These are phyloP conservation scores for Anoplius nigerrimus DNA, from an alignment of 2,888 invertebrate genomes.

Conservation along the genomic window DNA sequence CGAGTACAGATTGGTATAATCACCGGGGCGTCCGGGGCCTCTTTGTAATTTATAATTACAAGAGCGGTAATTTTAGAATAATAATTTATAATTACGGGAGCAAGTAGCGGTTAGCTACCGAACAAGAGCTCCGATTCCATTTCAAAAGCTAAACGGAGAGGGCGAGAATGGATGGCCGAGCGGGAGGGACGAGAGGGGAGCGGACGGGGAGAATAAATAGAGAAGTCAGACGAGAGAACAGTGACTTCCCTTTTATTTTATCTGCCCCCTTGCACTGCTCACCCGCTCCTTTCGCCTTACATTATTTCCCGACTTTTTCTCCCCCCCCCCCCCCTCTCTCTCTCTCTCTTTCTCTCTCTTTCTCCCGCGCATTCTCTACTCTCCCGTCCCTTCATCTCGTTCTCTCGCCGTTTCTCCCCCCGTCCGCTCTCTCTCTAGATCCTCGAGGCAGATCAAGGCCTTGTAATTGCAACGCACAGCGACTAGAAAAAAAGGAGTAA, in stretches of 20 bases:
- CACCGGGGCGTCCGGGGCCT: conserved; percentile 50
- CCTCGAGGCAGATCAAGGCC: conserved; percentile 1
- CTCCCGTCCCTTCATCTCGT: conserved; percentile 13
- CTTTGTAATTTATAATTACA: conserved; percentile 66
- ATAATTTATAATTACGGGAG: conserved; percentile 66
- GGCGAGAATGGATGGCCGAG: not conserved
- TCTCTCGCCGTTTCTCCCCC: not conserved
- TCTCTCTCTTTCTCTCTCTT: not conserved
- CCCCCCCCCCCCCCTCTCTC: conserved; percentile 21
- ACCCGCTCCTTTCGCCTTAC: too few species aligned
- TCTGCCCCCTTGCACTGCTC: not conserved
- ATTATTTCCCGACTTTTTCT: too few species aligned
- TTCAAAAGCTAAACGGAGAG: conserved; percentile 28
- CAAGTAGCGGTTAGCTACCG: conserved; percentile 61
- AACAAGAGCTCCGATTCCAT: conserved; percentile 51
- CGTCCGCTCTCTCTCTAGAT: not conserved
- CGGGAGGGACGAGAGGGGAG: not conserved
- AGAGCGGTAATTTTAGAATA: conserved; percentile 50
- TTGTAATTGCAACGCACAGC: conserved; percentile 37
- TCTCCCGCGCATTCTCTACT: not conserved
- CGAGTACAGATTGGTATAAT: conserved; percentile 58
- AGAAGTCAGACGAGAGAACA: too few species aligned
- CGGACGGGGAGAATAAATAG: not conserved
- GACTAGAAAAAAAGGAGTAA: conserved; percentile 33
- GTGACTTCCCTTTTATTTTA: conserved; percentile 10